phyloP scores from a whole-genome alignment of 37 sponge, comb jelly and placozoan species.

The Petrosia ficiformis region DNA sequence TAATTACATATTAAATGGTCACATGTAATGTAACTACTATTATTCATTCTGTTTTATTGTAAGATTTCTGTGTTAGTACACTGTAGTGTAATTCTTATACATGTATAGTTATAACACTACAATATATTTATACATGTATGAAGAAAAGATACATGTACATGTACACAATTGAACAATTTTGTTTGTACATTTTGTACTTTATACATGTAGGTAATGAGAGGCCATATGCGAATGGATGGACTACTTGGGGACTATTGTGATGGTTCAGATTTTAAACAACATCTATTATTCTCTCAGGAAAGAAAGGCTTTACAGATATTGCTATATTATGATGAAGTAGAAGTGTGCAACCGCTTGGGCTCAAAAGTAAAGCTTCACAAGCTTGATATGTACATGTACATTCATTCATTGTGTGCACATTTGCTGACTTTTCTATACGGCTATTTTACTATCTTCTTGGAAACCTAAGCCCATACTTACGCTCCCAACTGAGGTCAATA shows the following conservation, averaged over 20 bases:
- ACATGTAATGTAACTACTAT: too few relatives aligned
- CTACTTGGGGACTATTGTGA: slow-evolving; percentile 48
- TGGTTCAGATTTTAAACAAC: slow-evolving; percentile 24
- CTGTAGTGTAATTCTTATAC: too few relatives aligned
- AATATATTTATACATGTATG: not conserved
- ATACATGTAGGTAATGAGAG: not conserved
- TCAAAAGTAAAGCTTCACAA: slow-evolving; percentile 54
- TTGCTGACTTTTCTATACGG: slow-evolving; percentile 8
- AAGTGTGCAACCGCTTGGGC: slow-evolving; percentile 63
- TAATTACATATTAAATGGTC: too few relatives aligned
- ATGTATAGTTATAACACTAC: not conserved
- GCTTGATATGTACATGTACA: slow-evolving; percentile 37
- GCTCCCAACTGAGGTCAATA: slow-evolving; percentile 27
- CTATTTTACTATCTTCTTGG: slow-evolving; percentile 47
- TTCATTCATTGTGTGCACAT: not conserved
- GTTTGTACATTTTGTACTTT: not conserved
- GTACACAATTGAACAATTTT: not conserved
- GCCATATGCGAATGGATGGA: not conserved
- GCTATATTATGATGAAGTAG: slow-evolving; percentile 64
- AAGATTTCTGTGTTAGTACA: too few relatives aligned
- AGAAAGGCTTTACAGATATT: slow-evolving; percentile 37
- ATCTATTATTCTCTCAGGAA: slow-evolving; percentile 28
- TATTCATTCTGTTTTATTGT: too few relatives aligned
- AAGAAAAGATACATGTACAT: not conserved
- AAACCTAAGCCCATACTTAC: slow-evolving; percentile 33